phyloP scores from a whole-genome alignment of 2,797 vertebrate genomes.

The Tragopan temminckii region DNA sequence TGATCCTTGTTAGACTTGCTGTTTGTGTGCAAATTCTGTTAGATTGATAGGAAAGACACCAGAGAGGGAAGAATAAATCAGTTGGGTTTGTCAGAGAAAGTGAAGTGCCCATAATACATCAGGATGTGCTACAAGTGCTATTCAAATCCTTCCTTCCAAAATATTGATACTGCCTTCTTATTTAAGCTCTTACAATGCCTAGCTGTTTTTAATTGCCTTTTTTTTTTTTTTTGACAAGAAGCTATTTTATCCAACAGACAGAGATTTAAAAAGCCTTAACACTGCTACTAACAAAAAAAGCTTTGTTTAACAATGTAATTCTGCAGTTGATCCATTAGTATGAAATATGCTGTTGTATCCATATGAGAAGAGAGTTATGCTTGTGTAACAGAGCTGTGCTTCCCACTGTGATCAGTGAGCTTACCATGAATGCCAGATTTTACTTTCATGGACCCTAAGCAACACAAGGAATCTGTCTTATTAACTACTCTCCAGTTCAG shows the following conservation, averaged over 20 bases:
- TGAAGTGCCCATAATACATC: fast-evolving
- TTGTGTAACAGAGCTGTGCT: neutral
- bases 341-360: neutral
- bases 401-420: neutral
- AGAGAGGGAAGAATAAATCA: neutral
- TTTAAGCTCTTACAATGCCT: neutral
- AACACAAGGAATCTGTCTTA: neutral
- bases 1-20: neutral
- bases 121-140: neutral
- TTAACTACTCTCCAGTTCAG: neutral
- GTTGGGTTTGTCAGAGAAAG: neutral
- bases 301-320: neutral
- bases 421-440: neutral
- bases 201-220: neutral
- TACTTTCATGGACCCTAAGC: neutral
- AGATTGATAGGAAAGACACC: neutral
- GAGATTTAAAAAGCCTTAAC: neutral
- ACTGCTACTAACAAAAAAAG: neutral
- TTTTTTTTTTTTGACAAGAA: neutral
- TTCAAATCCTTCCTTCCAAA: neutral
- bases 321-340: neutral
- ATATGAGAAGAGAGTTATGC: neutral
- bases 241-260: neutral
- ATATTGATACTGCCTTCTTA: neutral
- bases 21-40: neutral